Evolutionary conservation across 1,140 invertebrate species (phyloP), one percentile per base, ranked within the genome.

Genomic region (Heliothis virescens): DNA sequence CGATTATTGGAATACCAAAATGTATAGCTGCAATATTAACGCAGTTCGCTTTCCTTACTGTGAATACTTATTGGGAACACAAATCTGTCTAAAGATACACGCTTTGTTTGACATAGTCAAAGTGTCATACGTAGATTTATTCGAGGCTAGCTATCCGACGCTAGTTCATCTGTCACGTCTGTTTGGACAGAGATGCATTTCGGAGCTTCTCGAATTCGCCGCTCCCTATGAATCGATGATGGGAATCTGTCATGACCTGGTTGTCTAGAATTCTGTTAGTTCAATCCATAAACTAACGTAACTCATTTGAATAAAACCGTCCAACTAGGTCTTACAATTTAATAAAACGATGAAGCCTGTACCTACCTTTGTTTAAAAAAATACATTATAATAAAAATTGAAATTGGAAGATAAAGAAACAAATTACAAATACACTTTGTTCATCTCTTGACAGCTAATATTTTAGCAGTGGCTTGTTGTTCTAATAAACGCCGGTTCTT

Each of bases 401-500:
- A 71, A 63, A 41, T 53, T 53, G 29, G n/a, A 48, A 50, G 18
- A 21, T 16, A 76, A 41, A 48, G 21, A 29, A 63, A 63, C 10
- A 2, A 62, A 63, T 76, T 12, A 63, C 18, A 13, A 21, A 76
- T 76, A 34, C 52, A 34, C 12, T 65, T 55, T 52, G 60, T 65
- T 53, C 15, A 63, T 63, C 50, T 71, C 48, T 71, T 63, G 74
- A 63, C 60, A 63, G 74, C 60, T 63, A 63, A 59, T 76, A 63
- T 53, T 75, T 59, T 65, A 65, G 47, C 55, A 60, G 59, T 76
- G 48, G 59, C 74, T 65, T 71, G 47, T 69, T 69, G 18, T 53
- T 63, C 74, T 65, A 76, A 76, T 76, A 76, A 76, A 76, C 73
- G 59, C 48, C 10, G 60, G 41, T 76, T 63, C 74, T 62, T 16